Base-by-base conservation (phyloP, 2,113 vertebrate species). In the Theropithecus gelada region DNA sequence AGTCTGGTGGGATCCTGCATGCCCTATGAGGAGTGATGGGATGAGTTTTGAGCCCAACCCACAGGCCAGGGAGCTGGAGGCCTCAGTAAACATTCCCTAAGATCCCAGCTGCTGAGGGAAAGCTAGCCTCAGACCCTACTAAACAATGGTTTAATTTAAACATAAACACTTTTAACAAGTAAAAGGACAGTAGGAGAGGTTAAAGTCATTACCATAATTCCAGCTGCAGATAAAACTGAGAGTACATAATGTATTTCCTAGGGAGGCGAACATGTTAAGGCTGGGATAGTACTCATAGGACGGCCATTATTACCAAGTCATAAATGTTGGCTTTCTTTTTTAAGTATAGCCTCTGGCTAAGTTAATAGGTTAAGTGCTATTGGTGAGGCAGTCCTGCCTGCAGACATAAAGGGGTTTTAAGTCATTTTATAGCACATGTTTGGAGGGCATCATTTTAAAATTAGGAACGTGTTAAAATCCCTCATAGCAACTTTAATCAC, bases 161-260 rank as follows among this genome's bases (percentile, higher is more conserved):
- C 35, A 59, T 66, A 89, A 97, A 75, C 30, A 59, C 92, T 93
- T 86, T 40, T 64, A 84, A 94, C 73, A 94, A 66, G 59, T 76
- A 70, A 80, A 82, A 93, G 81, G 94, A 91, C 88, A 76, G 23
- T n/a, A 90, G 45, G 68, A 93, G 66, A 94, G 57, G 72, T 57
- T 22, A 87, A 79, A 59, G 40, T n/a, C 72, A 90, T 90, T 88
- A 61, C 30, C 50, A 48, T 89, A 93, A 94, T 93, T 96, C 59
- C 45, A 96, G 57, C 81, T 95, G 72, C 89, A 83, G 35, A 86
- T 40, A 79, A 91, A 97, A 93, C 43, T 32, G 59, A 76, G 52
- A 88, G 66, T 22, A 23, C 6, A 40, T 50, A 79, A 80, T 57
- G 16, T 48, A 88, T 89, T 86, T 96, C 55, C 61, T 68, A 87